phyloP scores from a whole-genome alignment of 2,113 vertebrate genomes.

The Aptenodytes forsteri region DNA sequence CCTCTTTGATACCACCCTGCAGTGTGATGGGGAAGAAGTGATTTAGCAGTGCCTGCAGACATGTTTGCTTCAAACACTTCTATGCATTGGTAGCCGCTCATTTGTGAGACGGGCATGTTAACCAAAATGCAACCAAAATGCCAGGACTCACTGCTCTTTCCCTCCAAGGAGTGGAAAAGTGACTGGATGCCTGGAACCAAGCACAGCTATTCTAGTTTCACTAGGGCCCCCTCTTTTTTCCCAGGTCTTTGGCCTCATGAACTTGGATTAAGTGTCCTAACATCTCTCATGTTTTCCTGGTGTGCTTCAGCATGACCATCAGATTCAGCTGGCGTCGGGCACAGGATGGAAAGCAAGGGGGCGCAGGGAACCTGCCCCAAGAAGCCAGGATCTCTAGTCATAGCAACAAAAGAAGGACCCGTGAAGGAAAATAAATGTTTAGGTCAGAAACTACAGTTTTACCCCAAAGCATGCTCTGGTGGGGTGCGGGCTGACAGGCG shows the following conservation, averaged over 20 bases:
- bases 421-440: not conserved
- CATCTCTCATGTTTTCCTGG: not conserved
- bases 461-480: not conserved
- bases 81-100: not conserved
- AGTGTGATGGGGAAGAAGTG: not conserved
- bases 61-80: not conserved
- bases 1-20: not conserved
- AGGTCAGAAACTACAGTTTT: not conserved
- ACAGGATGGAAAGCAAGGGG: not conserved
- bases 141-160: not conserved
- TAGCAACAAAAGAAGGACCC: not conserved
- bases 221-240: accelerated
- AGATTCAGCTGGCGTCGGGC: not conserved
- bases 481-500: not conserved
- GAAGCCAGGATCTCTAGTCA: not conserved
- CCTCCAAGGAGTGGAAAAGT: not conserved
- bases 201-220: not conserved
- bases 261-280: not conserved
- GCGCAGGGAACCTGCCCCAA: not conserved
- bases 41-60: not conserved
- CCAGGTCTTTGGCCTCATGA: not conserved
- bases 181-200: not conserved
- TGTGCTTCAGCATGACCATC: not conserved
- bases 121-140: accelerated
- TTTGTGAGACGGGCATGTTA: not conserved